Evolutionary conservation across 2,888 invertebrate species (phyloP).

Genomic region (Hesperia comma): DNA sequence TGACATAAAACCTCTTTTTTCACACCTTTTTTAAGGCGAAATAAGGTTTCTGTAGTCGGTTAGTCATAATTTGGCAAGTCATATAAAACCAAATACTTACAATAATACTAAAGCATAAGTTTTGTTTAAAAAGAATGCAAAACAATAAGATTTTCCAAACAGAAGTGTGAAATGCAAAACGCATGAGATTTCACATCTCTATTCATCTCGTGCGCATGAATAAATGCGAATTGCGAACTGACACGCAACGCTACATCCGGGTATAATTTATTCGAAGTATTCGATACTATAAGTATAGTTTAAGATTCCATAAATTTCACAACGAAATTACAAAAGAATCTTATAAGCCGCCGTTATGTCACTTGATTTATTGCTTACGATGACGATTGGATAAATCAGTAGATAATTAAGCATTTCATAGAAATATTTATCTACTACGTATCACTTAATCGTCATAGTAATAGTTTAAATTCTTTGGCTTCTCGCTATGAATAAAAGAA

Average conservation of each 20-base stretch:
- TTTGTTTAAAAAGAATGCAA: background rate
- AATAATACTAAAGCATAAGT: too few relatives aligned
- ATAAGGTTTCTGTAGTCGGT: too few relatives aligned
- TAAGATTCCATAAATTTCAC: background rate
- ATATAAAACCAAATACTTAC: too few relatives aligned
- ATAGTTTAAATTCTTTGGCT: conserved; percentile 5
- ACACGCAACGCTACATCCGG: conserved; percentile 32
- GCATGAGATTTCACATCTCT: conserved; percentile 31
- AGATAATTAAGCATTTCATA: too few relatives aligned
- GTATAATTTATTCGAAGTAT: conserved; percentile 20
- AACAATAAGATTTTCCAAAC: background rate
- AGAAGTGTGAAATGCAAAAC: conserved; percentile 26
- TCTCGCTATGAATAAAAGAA: background rate
- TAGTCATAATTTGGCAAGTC: too few relatives aligned
- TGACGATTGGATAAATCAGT: too few relatives aligned
- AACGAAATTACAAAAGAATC: background rate
- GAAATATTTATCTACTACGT: conserved; percentile 4
- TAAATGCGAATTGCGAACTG: conserved; percentile 20
- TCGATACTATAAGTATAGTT: background rate
- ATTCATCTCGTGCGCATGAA: conserved; percentile 30
- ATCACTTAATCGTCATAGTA: conserved; percentile 19
- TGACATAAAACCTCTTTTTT: too few relatives aligned
- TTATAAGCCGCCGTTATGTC: background rate
- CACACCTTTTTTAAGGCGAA: too few relatives aligned
- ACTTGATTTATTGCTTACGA: too few relatives aligned